phyloP scores from a whole-genome alignment of 2,113 vertebrate genomes.

The Onychostruthus taczanowskii region DNA sequence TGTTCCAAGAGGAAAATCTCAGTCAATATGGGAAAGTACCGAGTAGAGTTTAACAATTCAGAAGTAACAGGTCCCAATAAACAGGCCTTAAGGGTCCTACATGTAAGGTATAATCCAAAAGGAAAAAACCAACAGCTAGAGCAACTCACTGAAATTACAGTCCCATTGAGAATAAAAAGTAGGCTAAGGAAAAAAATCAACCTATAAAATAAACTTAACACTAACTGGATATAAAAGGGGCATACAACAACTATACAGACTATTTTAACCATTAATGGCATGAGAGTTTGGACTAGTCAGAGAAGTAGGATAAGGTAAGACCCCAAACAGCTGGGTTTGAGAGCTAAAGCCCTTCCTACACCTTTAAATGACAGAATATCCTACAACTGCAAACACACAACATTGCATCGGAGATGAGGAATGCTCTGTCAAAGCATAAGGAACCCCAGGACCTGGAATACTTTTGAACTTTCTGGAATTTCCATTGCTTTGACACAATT shows the following conservation, averaged over 20 bases:
- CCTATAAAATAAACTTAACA: background rate
- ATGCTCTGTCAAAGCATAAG: background rate
- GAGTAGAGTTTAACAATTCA: background rate
- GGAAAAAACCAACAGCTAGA: background rate
- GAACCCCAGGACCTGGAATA: background rate
- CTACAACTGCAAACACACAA: background rate
- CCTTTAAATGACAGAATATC: background rate
- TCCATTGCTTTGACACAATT: background rate
- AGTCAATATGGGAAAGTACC: background rate
- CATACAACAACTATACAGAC: background rate
- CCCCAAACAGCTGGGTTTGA: background rate
- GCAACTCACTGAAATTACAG: background rate
- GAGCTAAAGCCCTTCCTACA: background rate
- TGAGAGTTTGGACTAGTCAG: background rate
- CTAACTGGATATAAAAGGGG: background rate
- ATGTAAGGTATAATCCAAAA: background rate
- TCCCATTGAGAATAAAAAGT: background rate
- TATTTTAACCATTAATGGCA: background rate
- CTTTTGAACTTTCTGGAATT: background rate
- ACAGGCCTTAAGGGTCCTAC: background rate
- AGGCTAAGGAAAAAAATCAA: background rate
- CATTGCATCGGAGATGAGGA: rapidly evolving
- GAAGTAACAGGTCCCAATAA: background rate
- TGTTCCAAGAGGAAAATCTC: background rate
- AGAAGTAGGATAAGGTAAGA: background rate